Base-by-base conservation (phyloP, 2,797 vertebrate species). In the Coluber constrictor region DNA sequence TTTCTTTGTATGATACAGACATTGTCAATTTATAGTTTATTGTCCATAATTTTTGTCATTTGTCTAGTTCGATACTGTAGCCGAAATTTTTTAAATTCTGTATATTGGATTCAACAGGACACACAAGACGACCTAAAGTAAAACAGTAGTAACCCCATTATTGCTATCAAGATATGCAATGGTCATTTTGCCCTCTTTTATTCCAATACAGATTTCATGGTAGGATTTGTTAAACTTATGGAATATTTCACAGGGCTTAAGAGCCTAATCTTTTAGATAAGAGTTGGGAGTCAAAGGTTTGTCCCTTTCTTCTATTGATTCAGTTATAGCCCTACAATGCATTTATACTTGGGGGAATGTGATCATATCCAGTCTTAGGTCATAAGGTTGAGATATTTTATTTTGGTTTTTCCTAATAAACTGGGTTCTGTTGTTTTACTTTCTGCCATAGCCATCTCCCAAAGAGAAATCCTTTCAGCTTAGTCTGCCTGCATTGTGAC, bases 121-220 rank as follows among this genome's bases (percentile, higher is more conserved):
- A 89, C 95, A 87, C 95, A 87, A 86, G 66, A 88, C 25, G 92
- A 87, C 7, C 86, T 95, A 91, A 95, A 61, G 91, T 74, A 96
- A 63, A 95, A 96, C 94, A 90, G 61, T 7, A 57, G 61, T 20
- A 57, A 37, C 5, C 55, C n/a, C 18, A 8, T 32, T 86, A 86
- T 55, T 86, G 15, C 59, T 11, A 74, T 51, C 11, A n/a, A 83
- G 12, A 90, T 11, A 79, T 3, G n/a, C 27, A 20, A 60, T 59
- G 27, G 11, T 56, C 9, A 86, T 83, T 92, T 15, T 89, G 43
- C 51, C 60, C 13, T 90, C 27, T 11, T 16, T 86, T 90, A 25
- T 32, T 11, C 9, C n/a, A 86, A 9, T 37, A 54, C 27, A 70
- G 43, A 57, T 1, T 27, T 93, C 63, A 60, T 74, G 15, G 20